Base-by-base conservation (phyloP, 2,888 invertebrate species). In the Brachypalpus laphriformis region DNA sequence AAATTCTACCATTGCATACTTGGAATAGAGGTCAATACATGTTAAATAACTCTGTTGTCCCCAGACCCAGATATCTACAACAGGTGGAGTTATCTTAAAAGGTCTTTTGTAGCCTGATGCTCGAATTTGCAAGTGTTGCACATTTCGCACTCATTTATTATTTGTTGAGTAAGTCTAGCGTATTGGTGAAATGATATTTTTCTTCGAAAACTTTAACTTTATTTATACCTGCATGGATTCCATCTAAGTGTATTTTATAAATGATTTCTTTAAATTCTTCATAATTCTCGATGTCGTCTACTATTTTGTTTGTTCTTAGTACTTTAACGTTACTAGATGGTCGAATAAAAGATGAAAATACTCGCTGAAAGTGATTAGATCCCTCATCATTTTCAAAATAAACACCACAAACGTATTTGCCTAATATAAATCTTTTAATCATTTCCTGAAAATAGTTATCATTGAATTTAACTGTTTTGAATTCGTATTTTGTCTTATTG, bases 31-130 rank as follows among this genome's bases (percentile, higher is more conserved):
- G 28, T 82, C 83, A 14, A 78, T 85, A 63, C 85, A 83, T 11
- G 75, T 86, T 18, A 87, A 18, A 37, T 75, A 86, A 40, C 45
- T 49, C 16, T 61, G 40, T 18, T 77, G 76, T 42, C 66, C 77
- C 72, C 71, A 86, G 57, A 86, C 59, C 80, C 77, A 87, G 51
- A 81, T 68, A 34, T 87, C 86, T 20, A 61, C 28, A 3, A 75
- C 70, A 70, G 61, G 65, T 11, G 75, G 80, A 3, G 81, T 87
- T n/a, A 81, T 16, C 68, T 83, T 78, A 61, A 81, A 83, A 7
- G 66, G 81, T 28, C 82, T n/a, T 54, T 74, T 87, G 59, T 72
- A 14, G 34, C 40, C 9, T 82, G 80, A 31, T 85, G n/a, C n/a
- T n/a, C n/a, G 14, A 31, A 47, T 57, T 87, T 87, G 37, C 74